Conservation (phyloP, 2,797 vertebrate species). For the Lagodon rhomboides region DNA sequence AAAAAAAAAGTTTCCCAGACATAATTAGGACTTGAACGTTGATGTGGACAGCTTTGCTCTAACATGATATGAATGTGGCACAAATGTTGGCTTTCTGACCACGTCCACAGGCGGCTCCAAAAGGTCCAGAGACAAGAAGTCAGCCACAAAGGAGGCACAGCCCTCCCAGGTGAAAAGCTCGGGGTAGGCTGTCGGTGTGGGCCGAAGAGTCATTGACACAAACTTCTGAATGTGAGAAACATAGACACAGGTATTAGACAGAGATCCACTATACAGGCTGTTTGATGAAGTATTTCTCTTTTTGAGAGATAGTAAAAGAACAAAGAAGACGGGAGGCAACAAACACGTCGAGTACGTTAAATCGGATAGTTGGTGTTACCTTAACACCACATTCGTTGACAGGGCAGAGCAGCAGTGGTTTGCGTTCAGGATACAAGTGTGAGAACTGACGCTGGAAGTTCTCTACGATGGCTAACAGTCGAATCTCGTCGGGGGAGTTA, state of each 20-base stretch:
- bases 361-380: slow-evolving; percentile 69
- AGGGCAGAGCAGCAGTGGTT: slow-evolving; percentile 88
- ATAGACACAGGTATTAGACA: neutral
- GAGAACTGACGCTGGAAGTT: slow-evolving; percentile 88
- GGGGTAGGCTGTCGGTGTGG: slow-evolving; percentile 78
- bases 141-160: slow-evolving; percentile 88
- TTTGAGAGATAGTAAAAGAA: neutral
- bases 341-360: accelerated
- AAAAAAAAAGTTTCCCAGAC: no score
- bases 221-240: slow-evolving; percentile 87
- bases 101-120: slow-evolving; percentile 82
- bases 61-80: neutral
- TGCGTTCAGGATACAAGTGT: slow-evolving; percentile 88
- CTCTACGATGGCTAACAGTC: slow-evolving; percentile 83
- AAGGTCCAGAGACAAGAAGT: slow-evolving; percentile 87
- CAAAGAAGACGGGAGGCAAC: neutral
- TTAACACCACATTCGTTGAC: slow-evolving; percentile 89
- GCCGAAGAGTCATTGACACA: slow-evolving; percentile 89
- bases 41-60: neutral
- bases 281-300: neutral
- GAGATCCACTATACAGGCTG: neutral
- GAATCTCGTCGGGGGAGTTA: slow-evolving; percentile 84
- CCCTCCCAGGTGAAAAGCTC: slow-evolving; percentile 90
- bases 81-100: slow-evolving; percentile 76
- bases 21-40: no score